A percentile compares a stretch with the other conserved stretches of the same genome.
These are phyloP conservation scores for Chanos chanos DNA, from an alignment of 2,797 vertebrate species.

Conservation along the genomic window DNA sequence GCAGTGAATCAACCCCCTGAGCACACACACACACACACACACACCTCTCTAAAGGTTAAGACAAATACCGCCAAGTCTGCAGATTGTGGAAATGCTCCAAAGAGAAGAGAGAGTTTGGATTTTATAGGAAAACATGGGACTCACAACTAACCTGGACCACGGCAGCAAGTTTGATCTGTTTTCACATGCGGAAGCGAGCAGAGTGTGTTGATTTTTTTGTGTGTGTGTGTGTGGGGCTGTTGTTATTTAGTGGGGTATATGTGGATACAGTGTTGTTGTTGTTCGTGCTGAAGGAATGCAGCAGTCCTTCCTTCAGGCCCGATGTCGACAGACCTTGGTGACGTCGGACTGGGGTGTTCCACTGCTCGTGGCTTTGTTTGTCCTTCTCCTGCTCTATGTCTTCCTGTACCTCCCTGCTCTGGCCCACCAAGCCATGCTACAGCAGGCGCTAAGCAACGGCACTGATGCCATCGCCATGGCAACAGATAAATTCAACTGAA, in stretches of 20 bases:
- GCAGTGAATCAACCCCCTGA: no score
- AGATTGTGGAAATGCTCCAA: no score
- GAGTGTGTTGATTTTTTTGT: no score
- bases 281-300: conserved; percentile 24
- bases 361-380: conserved; percentile 61
- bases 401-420: conserved; percentile 73
- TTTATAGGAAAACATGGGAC: no score
- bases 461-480: neutral
- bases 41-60: no score
- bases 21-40: no score
- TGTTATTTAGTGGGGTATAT: neutral
- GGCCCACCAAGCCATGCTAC: conserved; percentile 49
- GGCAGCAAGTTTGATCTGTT: no score
- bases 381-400: conserved; percentile 66
- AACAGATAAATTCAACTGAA: conserved; percentile 10
- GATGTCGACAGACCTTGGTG: conserved; percentile 68
- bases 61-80: no score
- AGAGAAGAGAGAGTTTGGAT: no score
- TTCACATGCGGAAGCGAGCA: no score
- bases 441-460: conserved; percentile 32
- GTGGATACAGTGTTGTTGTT: neutral
- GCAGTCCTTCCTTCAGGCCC: conserved; percentile 67
- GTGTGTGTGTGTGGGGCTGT: no score
- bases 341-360: conserved; percentile 72
- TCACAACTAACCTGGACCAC: no score